These are phyloP conservation scores for Heterocephalus glaber DNA, from an alignment of 2,113 vertebrate species.

Conservation along the genomic window DNA sequence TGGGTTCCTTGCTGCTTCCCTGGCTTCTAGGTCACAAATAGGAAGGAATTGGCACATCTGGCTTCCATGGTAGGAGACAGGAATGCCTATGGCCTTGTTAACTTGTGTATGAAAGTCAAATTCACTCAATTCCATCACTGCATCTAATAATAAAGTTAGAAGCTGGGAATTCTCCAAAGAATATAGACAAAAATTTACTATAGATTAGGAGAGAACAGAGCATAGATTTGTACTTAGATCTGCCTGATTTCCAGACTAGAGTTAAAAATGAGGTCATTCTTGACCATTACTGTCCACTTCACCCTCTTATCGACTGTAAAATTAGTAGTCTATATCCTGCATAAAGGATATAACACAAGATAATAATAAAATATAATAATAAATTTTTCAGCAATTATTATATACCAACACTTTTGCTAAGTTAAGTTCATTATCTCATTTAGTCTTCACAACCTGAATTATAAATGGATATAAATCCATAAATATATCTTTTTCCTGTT, in stretches of 20 bases:
- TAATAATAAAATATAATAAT: not conserved
- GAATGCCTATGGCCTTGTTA: no score
- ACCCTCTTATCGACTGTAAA: not conserved
- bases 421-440: not conserved
- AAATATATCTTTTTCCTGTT: not conserved
- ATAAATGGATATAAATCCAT: not conserved
- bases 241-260: not conserved
- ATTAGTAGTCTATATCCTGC: not conserved
- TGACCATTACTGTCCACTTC: not conserved
- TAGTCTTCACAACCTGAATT: not conserved
- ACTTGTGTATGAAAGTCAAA: not conserved
- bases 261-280: not conserved
- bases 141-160: not conserved
- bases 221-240: not conserved
- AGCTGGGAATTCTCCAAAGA: not conserved
- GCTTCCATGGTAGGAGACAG: not conserved
- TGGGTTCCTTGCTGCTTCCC: not conserved
- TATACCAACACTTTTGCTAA: not conserved
- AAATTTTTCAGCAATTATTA: not conserved
- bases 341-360: not conserved
- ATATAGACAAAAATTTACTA: not conserved
- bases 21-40: not conserved
- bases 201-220: not conserved
- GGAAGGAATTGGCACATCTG: not conserved
- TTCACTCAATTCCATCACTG: no score